Conservation (phyloP, 2,888 invertebrate species). For the Sinhomidia bicolor region DNA sequence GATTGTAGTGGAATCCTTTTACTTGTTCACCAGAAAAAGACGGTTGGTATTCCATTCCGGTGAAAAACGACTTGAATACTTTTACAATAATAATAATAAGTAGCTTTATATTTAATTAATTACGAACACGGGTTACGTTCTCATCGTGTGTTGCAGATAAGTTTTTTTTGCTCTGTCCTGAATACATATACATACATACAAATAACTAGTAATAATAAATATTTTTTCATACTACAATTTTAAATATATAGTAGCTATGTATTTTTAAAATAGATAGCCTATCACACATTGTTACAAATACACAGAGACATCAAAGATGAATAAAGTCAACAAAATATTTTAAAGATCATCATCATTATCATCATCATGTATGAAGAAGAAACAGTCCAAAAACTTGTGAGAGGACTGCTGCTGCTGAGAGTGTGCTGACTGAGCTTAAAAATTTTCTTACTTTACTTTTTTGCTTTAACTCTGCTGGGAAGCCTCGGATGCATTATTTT, state of each 20-base stretch:
- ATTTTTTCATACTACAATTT: background rate
- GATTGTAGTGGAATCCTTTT: background rate
- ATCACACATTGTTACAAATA: conserved; percentile 56
- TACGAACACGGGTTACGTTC: conserved; percentile 20
- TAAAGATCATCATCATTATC: background rate
- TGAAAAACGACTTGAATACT: background rate
- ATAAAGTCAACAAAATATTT: conserved; percentile 14
- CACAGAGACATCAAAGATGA: conserved; percentile 51
- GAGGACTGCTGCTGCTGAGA: too few species aligned
- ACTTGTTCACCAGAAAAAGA: background rate
- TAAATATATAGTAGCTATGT: conserved; percentile 7
- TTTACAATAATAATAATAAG: background rate
- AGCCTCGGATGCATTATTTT: conserved; percentile 23
- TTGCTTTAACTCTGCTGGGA: conserved; percentile 52
- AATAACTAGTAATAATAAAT: background rate
- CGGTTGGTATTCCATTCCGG: background rate
- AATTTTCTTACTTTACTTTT: too few species aligned
- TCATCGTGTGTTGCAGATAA: conserved; percentile 1
- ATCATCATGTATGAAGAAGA: too few species aligned
- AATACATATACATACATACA: background rate
- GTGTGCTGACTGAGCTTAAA: background rate
- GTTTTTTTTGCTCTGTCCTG: background rate
- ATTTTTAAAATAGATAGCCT: conserved; percentile 42
- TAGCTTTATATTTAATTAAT: too few species aligned
- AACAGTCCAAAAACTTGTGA: background rate